Percentiles rank a stretch among this genome's conserved stretches.
Conservation (phyloP, 2,888 invertebrate genomes). For the Drosophila greeni region DNA sequence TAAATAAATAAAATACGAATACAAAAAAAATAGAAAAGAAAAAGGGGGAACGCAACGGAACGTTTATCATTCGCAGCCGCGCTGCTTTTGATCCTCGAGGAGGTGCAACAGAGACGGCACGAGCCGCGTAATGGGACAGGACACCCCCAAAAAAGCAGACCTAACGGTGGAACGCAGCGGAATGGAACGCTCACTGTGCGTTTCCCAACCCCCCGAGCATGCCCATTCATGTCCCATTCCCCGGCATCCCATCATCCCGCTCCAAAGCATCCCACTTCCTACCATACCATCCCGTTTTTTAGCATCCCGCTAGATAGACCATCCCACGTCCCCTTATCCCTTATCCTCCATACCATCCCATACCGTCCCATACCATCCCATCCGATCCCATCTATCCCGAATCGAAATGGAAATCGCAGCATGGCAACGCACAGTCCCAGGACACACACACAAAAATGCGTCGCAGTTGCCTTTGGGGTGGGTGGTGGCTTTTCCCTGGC, state of each 20-base stretch:
- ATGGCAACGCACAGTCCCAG: slow-evolving; percentile 51
- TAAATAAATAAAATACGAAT: slow-evolving; percentile 17
- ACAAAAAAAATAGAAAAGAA: slow-evolving; percentile 47
- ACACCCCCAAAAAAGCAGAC: slow-evolving; percentile 25
- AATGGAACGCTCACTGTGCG: slow-evolving; percentile 14
- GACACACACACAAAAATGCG: slow-evolving; percentile 30
- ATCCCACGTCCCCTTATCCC: not conserved
- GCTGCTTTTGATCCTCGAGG: slow-evolving; percentile 49
- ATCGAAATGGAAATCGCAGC: slow-evolving; percentile 48
- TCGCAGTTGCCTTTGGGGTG: slow-evolving; percentile 48
- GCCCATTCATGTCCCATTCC: slow-evolving; percentile 5
- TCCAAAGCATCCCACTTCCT: slow-evolving; percentile 1
- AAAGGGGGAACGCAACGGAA: slow-evolving; percentile 34
- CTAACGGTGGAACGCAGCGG: slow-evolving; percentile 12
- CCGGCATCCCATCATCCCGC: not conserved
- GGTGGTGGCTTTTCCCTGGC: slow-evolving; percentile 43
- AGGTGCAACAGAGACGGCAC: slow-evolving; percentile 16
- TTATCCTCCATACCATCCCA: slow-evolving; percentile 1
- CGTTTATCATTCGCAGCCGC: slow-evolving; percentile 57
- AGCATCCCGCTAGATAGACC: slow-evolving; percentile 5
- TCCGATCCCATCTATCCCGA: slow-evolving; percentile 30
- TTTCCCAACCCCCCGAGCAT: not conserved
- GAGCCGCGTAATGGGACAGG: slow-evolving; percentile 52
- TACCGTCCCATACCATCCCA: not conserved
- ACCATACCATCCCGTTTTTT: slow-evolving; percentile 1